Base-by-base conservation (phyloP, 37 sponge, comb jelly and placozoan genomes). In the Haliclona indistincta region DNA sequence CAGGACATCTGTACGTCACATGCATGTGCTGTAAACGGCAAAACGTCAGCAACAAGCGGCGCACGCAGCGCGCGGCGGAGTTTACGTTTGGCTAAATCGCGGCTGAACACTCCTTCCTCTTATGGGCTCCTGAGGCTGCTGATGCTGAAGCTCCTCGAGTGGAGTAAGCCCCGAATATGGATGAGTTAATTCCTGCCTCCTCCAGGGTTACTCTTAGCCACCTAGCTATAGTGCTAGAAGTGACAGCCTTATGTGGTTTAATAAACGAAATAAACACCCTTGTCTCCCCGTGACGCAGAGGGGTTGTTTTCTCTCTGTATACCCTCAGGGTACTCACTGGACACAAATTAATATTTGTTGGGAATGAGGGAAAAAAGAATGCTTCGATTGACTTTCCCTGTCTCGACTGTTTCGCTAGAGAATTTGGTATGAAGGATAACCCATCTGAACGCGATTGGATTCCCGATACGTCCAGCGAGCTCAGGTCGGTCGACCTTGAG, bases 131-230 rank as follows among this genome's bases (percentile, higher is more conserved):
- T n/a, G n/a, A n/a, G n/a, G n/a, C n/a, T 41, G 71, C 56, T 19
- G 84, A 74, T 1, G 77, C 32, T 25, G 63, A 68, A 37, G 84
- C 84, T 52, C 69, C 37, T 51, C 71, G 22, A 1, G 65, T 76
- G 41, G 77, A 68, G 41, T 76, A 77, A 19, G 71, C 64, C 19
- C 42, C 41, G 54, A 84, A 75, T 2, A 62, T 56, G 5, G 77
- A 39, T 26, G 73, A 58, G 28, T 80, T 64, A 20, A 71, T 51
- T 37, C 81, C 81, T 29, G 81, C 73, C 19, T 61, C 53, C 3
- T 42, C 13, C 26, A 79, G 19, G 3, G 36, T 11, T 23, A 38
- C 69, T 25, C 67, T 67, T 4, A 68, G 39, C 80, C 70, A 68
- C 23, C 80, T 36, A 6, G 62, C 41, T 7, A 75, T 63, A 3